Percentiles rank a stretch among this genome's conserved stretches.
phyloP scores from a whole-genome alignment of 2,113 vertebrate species.

The Elephantulus edwardii region DNA sequence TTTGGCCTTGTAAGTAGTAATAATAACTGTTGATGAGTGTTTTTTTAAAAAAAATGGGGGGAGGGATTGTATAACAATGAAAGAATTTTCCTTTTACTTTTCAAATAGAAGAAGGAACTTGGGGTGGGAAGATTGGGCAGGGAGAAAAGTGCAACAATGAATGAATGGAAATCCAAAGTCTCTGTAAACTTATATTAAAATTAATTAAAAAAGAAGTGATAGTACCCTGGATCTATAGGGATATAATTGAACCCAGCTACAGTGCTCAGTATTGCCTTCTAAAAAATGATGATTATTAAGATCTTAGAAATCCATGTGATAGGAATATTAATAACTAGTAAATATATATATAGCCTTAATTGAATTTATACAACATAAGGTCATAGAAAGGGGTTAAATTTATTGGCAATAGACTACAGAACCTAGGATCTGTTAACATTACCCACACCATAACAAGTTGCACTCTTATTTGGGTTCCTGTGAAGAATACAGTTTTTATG shows the following conservation, averaged over 20 bases:
- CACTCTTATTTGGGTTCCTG: not conserved
- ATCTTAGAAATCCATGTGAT: not conserved
- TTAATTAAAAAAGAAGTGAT: no score
- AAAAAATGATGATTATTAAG: not conserved
- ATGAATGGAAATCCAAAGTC: no score
- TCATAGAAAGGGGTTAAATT: not conserved
- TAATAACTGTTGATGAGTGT: no score
- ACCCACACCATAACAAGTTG: not conserved
- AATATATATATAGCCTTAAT: not conserved
- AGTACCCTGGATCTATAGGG: not conserved
- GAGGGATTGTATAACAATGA: no score
- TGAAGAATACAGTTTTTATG: not conserved
- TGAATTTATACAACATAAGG: not conserved
- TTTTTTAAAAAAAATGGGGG: no score
- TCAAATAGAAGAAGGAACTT: no score
- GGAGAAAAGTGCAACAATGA: no score
- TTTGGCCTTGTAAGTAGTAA: not conserved
- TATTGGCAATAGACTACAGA: not conserved
- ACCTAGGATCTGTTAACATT: not conserved
- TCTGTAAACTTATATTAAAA: no score
- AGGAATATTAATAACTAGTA: not conserved
- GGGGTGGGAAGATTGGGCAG: no score
- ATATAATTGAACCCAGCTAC: not conserved
- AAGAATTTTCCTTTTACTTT: no score
- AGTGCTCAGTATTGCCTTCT: not conserved